Evolutionary conservation across 2,797 vertebrate species (phyloP).

Genomic region (Pseudochromis fuscus): DNA sequence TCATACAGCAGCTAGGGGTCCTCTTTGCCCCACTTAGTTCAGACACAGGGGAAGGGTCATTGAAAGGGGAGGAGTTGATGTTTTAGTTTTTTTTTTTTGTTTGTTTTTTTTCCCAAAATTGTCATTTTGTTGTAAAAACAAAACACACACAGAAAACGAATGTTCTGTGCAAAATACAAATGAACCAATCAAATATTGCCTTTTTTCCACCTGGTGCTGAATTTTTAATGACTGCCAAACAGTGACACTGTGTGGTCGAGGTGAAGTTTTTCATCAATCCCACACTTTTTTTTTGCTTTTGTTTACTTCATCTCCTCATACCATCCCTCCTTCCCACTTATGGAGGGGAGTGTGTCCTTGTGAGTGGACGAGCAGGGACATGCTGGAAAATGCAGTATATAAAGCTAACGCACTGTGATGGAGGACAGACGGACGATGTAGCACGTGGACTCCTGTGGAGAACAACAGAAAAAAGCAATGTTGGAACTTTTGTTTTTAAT

Average conservation of each 20-base stretch:
- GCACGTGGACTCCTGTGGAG: constrained; percentile 41
- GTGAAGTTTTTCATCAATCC: constrained; percentile 14
- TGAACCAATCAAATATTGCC: constrained; percentile 71
- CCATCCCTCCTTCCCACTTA: constrained; percentile 39
- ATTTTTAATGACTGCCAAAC: constrained; percentile 65
- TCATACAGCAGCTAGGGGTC: constrained; percentile 10
- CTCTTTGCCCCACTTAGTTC: not conserved
- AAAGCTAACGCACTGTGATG: constrained; percentile 53
- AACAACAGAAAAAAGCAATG: constrained; percentile 36
- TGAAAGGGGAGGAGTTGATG: constrained; percentile 14
- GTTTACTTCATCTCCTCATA: constrained; percentile 53
- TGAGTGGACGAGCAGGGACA: constrained; percentile 60
- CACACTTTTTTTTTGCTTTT: constrained; percentile 8
- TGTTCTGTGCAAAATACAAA: constrained; percentile 72
- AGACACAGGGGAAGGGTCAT: not conserved
- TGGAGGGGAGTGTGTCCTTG: constrained; percentile 51
- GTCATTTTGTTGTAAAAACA: constrained; percentile 70
- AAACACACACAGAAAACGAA: too few relatives aligned
- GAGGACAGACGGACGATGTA: constrained; percentile 34
- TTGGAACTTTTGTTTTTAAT: constrained; percentile 60
- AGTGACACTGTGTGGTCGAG: constrained; percentile 30
- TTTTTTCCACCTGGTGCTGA: constrained; percentile 83
- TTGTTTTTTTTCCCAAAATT: constrained; percentile 31
- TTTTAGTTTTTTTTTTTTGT: not conserved
- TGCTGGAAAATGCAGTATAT: constrained; percentile 78